A percentile compares a stretch with the other conserved stretches of the same genome.
Conservation (phyloP, 2,888 invertebrate species). For the Nemotelus pantherinus region DNA sequence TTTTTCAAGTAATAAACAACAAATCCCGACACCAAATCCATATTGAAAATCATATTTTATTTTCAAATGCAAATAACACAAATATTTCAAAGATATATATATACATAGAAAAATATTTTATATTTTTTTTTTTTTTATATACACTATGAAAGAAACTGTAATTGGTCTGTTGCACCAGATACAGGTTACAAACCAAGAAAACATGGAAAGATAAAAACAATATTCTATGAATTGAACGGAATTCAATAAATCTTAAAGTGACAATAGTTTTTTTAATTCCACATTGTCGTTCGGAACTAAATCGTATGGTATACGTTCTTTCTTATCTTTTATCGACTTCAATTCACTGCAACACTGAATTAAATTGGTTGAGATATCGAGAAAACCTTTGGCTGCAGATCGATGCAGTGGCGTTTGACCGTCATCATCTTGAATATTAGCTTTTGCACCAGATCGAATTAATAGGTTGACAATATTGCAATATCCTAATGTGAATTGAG, state of each 20-base stretch:
- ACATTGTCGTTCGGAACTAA: conserved; percentile 56
- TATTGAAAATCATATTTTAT: too few relatives aligned
- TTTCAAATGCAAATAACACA: too few relatives aligned
- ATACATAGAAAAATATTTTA: too few relatives aligned
- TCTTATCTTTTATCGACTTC: conserved; percentile 63
- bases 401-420: conserved; percentile 85
- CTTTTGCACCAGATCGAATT: conserved; percentile 71
- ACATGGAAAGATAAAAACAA: too few relatives aligned
- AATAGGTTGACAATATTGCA: conserved; percentile 73
- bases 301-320: conserved; percentile 65
- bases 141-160: too few relatives aligned
- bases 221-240: neutral
- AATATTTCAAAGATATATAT: too few relatives aligned
- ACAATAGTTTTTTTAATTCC: conserved; percentile 45
- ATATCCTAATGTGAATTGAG: conserved; percentile 66
- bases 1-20: too few relatives aligned
- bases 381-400: conserved; percentile 70
- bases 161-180: too few relatives aligned
- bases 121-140: too few relatives aligned
- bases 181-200: too few relatives aligned
- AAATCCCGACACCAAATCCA: too few relatives aligned
- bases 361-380: conserved; percentile 59
- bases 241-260: neutral
- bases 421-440: conserved; percentile 76
- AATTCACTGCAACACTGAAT: conserved; percentile 57